Evolutionary conservation across 1,140 invertebrate genomes (phyloP).

Genomic region (Campoletis sonorensis): DNA sequence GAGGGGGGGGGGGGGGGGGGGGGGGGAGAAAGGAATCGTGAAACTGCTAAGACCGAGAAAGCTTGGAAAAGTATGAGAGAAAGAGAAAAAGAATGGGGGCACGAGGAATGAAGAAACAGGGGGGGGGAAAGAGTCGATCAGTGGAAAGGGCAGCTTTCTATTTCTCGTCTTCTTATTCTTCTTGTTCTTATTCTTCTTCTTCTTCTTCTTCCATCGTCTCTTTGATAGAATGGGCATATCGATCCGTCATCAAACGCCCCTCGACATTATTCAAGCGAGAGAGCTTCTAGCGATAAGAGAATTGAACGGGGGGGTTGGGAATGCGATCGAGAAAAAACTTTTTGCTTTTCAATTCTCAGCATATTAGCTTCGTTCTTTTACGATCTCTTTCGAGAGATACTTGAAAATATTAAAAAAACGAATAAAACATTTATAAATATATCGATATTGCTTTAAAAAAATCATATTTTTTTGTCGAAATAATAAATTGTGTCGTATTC

Average conservation of each 20-base stretch:
- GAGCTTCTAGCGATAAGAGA: slow-evolving; percentile 18
- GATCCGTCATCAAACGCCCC: slow-evolving; percentile 42
- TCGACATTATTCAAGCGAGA: slow-evolving; percentile 37
- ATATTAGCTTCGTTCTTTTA: slow-evolving; percentile 2
- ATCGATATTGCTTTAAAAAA: not conserved
- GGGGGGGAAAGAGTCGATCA: slow-evolving; percentile 6
- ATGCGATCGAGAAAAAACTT: not conserved
- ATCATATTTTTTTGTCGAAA: no score
- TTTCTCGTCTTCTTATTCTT: slow-evolving; percentile 26
- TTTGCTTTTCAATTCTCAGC: slow-evolving; percentile 6
- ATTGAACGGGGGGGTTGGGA: not conserved
- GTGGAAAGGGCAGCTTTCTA: slow-evolving; percentile 32
- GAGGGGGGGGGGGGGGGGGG: not conserved
- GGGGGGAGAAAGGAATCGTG: slow-evolving; percentile 34
- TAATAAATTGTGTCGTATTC: no score
- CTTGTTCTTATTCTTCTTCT: slow-evolving; percentile 12
- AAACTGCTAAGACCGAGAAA: slow-evolving; percentile 31
- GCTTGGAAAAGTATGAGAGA: slow-evolving; percentile 13
- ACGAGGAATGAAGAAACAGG: slow-evolving; percentile 29
- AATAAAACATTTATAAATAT: no score
- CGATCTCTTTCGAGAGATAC: not conserved
- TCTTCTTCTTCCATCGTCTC: slow-evolving; percentile 6
- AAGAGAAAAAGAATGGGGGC: slow-evolving; percentile 19
- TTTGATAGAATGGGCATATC: slow-evolving; percentile 40
- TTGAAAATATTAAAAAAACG: not conserved